These are phyloP conservation scores for Oxyteleia sp. DNA, from an alignment of 2,888 invertebrate species.

Conservation along the genomic window DNA sequence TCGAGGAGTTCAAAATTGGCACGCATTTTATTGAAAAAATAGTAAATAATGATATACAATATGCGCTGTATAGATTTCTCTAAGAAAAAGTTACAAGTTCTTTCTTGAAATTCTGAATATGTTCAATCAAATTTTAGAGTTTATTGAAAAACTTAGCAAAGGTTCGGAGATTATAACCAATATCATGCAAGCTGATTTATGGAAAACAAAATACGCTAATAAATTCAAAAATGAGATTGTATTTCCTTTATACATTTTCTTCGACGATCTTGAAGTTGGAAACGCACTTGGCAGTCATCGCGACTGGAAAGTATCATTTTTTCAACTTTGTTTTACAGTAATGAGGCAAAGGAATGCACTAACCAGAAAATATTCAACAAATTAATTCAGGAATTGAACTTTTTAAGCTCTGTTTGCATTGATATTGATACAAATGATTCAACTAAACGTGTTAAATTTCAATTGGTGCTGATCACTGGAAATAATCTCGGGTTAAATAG, in stretches of 20 bases:
- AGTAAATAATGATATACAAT: too few species aligned
- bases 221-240: neutral
- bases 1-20: too few species aligned
- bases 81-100: conserved; percentile 7
- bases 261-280: neutral
- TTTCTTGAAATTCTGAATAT: conserved; percentile 8
- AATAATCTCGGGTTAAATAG: neutral
- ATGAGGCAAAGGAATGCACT: neutral
- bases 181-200: neutral
- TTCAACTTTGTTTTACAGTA: neutral
- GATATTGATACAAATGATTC: neutral
- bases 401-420: neutral
- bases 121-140: neutral
- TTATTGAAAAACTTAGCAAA: neutral
- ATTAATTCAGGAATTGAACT: neutral
- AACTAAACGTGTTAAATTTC: neutral
- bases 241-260: neutral
- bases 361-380: neutral
- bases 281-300: neutral
- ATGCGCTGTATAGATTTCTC: conserved; percentile 1
- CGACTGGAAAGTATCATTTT: conserved; percentile 3
- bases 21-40: too few species aligned
- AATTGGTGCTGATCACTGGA: neutral
- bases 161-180: neutral
- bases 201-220: neutral